Percentiles rank a stretch among this genome's conserved stretches.
phyloP scores from a whole-genome alignment of 2,797 vertebrate genomes.

The Cheirogaleus major region DNA sequence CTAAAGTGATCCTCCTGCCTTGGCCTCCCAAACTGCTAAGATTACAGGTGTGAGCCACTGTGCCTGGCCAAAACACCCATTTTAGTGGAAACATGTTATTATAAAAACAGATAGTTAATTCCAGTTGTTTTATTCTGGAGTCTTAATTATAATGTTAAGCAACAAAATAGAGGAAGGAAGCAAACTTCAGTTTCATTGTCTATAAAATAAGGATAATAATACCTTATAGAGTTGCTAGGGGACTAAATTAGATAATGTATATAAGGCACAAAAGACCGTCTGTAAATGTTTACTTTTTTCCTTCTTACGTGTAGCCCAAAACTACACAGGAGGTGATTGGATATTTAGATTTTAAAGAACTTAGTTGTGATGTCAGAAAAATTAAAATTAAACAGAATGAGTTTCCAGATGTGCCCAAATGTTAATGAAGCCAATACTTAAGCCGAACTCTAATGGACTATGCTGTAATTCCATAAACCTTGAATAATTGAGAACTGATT shows the following conservation, averaged over 20 bases:
- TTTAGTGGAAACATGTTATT: not conserved
- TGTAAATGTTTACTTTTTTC: not conserved
- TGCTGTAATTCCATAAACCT: not conserved
- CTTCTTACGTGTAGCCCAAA: not conserved
- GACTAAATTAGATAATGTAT: not conserved
- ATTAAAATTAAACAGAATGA: conserved; percentile 2
- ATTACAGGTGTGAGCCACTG: not conserved
- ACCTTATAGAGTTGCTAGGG: not conserved
- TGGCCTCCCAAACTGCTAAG: not conserved
- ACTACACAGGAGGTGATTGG: not conserved
- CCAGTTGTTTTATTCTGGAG: not conserved
- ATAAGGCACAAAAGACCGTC: not conserved
- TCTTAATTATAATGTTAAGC: not conserved
- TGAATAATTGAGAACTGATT: conserved; percentile 9
- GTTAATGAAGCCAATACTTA: not conserved
- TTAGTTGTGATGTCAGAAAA: conserved; percentile 25
- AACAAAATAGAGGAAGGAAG: not conserved
- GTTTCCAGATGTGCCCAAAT: conserved; percentile 29
- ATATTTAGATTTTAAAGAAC: conserved; percentile 25
- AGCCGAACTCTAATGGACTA: not conserved
- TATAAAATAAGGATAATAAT: not conserved
- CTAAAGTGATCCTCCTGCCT: not conserved
- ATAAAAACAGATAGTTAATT: conserved; percentile 7
- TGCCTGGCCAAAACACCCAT: not conserved
- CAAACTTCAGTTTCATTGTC: not conserved